Conservation (phyloP, 2,113 vertebrate species). For the Capricornis sumatraensis region DNA sequence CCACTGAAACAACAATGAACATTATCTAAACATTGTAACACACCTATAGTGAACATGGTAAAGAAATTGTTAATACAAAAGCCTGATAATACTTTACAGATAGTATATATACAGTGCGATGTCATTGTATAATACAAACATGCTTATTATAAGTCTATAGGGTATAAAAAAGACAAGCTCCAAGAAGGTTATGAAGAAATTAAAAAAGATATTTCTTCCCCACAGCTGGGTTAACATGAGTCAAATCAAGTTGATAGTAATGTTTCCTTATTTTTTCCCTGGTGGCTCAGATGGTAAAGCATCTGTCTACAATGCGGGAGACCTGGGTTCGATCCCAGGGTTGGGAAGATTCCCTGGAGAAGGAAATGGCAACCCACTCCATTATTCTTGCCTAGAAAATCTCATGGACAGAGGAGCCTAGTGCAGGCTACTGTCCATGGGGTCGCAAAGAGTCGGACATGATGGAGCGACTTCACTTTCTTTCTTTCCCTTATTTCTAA, state of each 20-base stretch:
- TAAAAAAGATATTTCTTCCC: not conserved
- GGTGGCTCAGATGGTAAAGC: too few species aligned
- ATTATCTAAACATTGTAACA: not conserved
- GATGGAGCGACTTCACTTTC: too few species aligned
- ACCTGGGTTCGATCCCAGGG: too few species aligned
- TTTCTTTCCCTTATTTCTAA: not conserved
- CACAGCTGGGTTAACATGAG: not conserved
- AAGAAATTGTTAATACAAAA: not conserved
- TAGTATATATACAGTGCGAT: fast-evolving
- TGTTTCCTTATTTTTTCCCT: too few species aligned
- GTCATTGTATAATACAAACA: not conserved
- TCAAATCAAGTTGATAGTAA: not conserved
- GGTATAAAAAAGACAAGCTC: not conserved
- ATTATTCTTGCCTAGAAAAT: too few species aligned
- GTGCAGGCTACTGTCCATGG: too few species aligned
- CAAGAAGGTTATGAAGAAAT: not conserved
- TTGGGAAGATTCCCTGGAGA: too few species aligned
- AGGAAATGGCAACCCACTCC: too few species aligned
- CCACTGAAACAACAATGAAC: not conserved
- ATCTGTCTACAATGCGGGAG: too few species aligned
- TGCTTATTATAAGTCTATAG: not conserved
- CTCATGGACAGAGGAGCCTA: too few species aligned
- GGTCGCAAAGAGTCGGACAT: too few species aligned
- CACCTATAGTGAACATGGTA: too few species aligned
- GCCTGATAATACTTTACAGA: not conserved